phyloP scores from a whole-genome alignment of 2,113 vertebrate genomes.

The Riparia riparia region DNA sequence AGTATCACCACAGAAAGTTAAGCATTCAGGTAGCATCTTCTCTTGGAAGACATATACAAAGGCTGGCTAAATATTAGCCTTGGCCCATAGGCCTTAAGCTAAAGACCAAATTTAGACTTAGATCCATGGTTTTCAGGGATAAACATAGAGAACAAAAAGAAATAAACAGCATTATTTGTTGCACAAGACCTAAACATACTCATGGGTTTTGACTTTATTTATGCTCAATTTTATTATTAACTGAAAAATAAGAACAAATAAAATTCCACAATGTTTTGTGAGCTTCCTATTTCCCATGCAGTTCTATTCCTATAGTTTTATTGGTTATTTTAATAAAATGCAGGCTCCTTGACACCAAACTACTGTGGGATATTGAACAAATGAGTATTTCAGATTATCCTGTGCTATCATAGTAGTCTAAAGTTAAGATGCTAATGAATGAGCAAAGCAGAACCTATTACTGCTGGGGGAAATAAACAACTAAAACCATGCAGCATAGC shows the following conservation, averaged over 20 bases:
- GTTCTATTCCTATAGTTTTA: background rate
- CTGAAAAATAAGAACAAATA: background rate
- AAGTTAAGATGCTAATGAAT: background rate
- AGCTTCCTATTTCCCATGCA: background rate
- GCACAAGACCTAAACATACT: background rate
- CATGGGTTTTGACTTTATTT: background rate
- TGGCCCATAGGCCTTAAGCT: background rate
- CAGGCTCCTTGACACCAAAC: background rate
- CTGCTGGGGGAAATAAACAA: background rate
- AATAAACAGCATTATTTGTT: background rate
- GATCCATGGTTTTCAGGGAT: background rate
- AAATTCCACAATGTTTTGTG: background rate
- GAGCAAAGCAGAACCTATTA: background rate
- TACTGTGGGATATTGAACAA: background rate
- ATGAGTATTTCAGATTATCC: background rate
- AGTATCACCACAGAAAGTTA: background rate
- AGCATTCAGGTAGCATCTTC: background rate
- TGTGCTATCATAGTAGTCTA: background rate
- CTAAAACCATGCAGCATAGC: rapidly evolving
- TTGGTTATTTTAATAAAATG: background rate
- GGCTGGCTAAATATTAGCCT: background rate
- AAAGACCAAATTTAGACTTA: background rate
- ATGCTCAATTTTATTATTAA: background rate
- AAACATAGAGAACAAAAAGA: background rate
- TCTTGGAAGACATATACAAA: background rate